These are phyloP conservation scores for Smutsia temminckii DNA, from an alignment of 2,797 vertebrate genomes.

Conservation along the genomic window DNA sequence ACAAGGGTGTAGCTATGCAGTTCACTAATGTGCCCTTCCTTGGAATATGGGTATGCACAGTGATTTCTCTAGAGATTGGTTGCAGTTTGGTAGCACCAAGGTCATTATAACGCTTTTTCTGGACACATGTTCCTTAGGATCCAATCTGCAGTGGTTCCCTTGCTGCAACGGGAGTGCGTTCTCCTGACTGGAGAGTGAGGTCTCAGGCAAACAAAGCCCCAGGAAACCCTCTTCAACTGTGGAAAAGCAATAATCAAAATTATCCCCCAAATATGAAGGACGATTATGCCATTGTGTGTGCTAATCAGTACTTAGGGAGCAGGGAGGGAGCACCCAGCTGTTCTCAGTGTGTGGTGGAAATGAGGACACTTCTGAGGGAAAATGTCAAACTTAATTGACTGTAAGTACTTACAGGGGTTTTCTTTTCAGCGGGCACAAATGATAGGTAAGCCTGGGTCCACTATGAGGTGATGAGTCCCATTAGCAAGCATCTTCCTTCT, in stretches of 20 bases:
- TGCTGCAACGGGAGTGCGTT: neutral
- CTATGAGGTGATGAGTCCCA: too few species aligned
- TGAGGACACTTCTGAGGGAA: constrained; percentile 29
- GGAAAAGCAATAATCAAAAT: constrained; percentile 27
- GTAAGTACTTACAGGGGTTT: neutral
- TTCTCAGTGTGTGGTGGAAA: constrained; percentile 1
- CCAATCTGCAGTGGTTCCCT: neutral
- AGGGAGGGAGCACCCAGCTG: neutral
- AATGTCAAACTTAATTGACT: neutral
- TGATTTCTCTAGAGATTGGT: neutral
- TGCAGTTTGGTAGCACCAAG: neutral
- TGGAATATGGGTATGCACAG: neutral
- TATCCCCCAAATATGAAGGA: neutral
- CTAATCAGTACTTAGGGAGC: neutral
- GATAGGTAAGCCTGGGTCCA: neutral
- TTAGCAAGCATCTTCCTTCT: neutral
- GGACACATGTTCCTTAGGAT: fast-evolving
- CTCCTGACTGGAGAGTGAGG: neutral
- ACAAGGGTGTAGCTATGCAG: neutral
- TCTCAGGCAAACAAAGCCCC: neutral
- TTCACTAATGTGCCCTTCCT: neutral
- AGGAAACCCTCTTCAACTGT: neutral
- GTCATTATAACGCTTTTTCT: neutral
- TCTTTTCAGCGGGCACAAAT: neutral
- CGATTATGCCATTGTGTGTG: neutral